These are phyloP conservation scores for Phrynosoma blainvillii DNA, from an alignment of 2,113 vertebrate genomes.

Conservation along the genomic window DNA sequence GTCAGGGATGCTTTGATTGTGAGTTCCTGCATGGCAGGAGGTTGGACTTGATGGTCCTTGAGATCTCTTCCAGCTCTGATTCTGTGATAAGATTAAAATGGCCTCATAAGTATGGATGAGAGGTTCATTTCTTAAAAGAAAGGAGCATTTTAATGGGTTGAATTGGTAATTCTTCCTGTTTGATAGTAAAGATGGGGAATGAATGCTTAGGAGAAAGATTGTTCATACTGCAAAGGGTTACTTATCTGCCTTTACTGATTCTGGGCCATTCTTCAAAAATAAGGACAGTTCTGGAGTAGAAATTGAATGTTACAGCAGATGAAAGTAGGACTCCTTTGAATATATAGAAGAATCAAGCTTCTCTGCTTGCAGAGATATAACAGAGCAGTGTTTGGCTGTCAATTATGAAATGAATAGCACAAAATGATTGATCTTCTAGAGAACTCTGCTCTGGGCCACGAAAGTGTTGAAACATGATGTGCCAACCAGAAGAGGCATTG, in stretches of 20 bases:
- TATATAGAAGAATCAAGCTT: not conserved
- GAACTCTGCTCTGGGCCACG: not conserved
- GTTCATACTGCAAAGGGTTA: not conserved
- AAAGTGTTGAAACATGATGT: not conserved
- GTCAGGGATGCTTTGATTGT: too few relatives aligned
- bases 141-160: not conserved
- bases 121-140: not conserved
- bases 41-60: too few relatives aligned
- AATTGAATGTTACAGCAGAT: not conserved
- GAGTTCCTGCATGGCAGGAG: too few relatives aligned
- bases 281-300: not conserved
- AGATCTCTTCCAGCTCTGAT: too few relatives aligned
- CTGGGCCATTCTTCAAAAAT: not conserved
- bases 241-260: not conserved
- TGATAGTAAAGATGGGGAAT: not conserved
- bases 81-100: conserved; percentile 1
- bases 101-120: not conserved
- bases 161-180: not conserved
- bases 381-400: not conserved
- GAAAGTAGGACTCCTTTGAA: not conserved
- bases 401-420: not conserved
- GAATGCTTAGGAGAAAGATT: not conserved
- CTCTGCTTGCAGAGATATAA: not conserved
- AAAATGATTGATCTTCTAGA: not conserved
- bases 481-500: not conserved